Evolutionary conservation across 2,888 invertebrate species (phyloP).

Genomic region (Melanostoma mellinum): DNA sequence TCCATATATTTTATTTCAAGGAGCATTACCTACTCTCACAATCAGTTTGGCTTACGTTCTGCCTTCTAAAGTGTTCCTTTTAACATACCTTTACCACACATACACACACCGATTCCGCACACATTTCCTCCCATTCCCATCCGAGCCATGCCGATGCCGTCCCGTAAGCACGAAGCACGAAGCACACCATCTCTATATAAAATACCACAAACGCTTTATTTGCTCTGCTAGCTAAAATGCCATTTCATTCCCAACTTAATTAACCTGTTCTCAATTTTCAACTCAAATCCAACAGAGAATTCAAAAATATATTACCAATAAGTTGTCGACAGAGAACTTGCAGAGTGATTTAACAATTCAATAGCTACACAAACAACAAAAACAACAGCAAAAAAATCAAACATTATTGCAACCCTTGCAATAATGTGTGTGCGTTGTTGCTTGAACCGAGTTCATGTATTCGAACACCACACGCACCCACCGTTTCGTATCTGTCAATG

Average conservation of each 20-base stretch:
- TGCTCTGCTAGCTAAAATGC: conserved; percentile 64
- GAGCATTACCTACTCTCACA: not conserved
- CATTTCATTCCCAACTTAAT: conserved; percentile 72
- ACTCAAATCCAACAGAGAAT: conserved; percentile 72
- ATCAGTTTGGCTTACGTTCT: not conserved
- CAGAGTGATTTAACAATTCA: conserved; percentile 71
- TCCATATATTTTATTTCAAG: conserved; percentile 13
- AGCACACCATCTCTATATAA: conserved; percentile 31
- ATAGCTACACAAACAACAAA: conserved; percentile 44
- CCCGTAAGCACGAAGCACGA: not conserved
- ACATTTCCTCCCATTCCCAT: not conserved
- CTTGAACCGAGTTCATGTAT: not conserved
- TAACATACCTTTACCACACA: conserved; percentile 3
- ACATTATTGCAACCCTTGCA: conserved; percentile 38
- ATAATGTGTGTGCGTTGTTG: conserved; percentile 47
- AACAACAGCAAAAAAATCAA: not conserved
- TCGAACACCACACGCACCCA: conserved; percentile 41
- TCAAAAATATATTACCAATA: conserved; percentile 70
- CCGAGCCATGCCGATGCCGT: conserved; percentile 1
- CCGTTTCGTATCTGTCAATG: conserved; percentile 19
- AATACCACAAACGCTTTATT: conserved; percentile 69
- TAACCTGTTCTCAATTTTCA: conserved; percentile 73
- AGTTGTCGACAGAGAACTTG: conserved; percentile 72
- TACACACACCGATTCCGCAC: conserved; percentile 2
- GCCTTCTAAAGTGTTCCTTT: not conserved